These are phyloP conservation scores for Eupithecia inturbata DNA, from an alignment of 2,888 invertebrate species.

Conservation along the genomic window DNA sequence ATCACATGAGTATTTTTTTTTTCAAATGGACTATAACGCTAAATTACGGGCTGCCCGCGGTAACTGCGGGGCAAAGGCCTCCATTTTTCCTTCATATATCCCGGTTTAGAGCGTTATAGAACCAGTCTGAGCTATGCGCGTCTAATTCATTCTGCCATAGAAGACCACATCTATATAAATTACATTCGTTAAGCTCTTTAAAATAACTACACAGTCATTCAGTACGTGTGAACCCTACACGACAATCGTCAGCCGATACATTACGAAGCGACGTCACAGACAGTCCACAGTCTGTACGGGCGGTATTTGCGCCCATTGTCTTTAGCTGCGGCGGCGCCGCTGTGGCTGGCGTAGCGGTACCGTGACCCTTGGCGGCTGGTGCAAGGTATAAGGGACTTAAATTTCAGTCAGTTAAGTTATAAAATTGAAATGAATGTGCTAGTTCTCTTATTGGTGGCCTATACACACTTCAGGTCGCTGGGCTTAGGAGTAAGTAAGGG, in stretches of 20 bases:
- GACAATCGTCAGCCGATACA: constrained; percentile 4
- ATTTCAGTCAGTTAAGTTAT: background rate
- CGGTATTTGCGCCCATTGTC: constrained; percentile 52
- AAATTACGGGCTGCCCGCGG: too few species aligned
- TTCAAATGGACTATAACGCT: too few species aligned
- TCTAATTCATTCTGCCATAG: background rate
- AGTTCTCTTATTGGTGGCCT: background rate
- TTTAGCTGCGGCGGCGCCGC: constrained; percentile 61
- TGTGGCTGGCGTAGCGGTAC: constrained; percentile 74
- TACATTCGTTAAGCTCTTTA: background rate
- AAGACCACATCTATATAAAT: background rate
- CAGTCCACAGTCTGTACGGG: constrained; percentile 9
- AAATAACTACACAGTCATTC: constrained; percentile 1
- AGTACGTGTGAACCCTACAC: constrained; percentile 5
- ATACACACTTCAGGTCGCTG: background rate
- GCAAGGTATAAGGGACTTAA: constrained; percentile 37
- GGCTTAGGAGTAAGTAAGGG: too few species aligned
- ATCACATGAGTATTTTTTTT: background rate
- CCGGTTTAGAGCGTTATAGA: background rate
- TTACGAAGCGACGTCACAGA: constrained; percentile 10
- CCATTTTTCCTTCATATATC: background rate
- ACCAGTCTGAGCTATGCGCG: background rate
- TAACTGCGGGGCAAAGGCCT: background rate
- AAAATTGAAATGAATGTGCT: background rate
- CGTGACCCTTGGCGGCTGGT: constrained; percentile 62